Conservation (phyloP, 2,797 vertebrate genomes). For the Allobates femoralis region DNA sequence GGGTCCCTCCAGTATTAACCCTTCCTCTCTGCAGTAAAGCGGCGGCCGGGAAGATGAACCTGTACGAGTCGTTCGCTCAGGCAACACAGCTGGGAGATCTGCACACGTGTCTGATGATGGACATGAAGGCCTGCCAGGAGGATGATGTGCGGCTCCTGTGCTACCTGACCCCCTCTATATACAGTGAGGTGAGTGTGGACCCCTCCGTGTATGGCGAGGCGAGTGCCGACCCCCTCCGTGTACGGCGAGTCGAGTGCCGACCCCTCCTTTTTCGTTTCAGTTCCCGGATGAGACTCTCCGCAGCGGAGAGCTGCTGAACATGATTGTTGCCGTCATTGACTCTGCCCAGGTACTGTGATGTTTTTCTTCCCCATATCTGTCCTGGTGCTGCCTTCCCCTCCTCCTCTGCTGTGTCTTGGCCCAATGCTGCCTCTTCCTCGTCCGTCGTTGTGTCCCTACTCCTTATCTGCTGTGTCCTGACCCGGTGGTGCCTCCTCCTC, state of each 20-base stretch:
- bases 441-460: too few species aligned
- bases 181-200: slow-evolving; percentile 79
- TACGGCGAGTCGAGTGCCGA: too few species aligned
- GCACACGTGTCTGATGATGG: slow-evolving; percentile 98
- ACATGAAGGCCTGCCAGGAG: slow-evolving; percentile 98
- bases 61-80: slow-evolving; percentile 96
- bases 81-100: slow-evolving; percentile 92
- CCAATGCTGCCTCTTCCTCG: too few species aligned
- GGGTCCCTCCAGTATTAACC: neutral
- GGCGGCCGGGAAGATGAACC: slow-evolving; percentile 92
- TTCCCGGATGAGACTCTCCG: slow-evolving; percentile 94
- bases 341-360: slow-evolving; percentile 84
- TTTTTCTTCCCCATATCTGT: too few species aligned
- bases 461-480: too few species aligned
- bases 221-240: too few species aligned
- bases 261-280: slow-evolving; percentile 67
- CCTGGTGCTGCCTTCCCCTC: too few species aligned
- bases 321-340: slow-evolving; percentile 96
- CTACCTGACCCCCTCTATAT: slow-evolving; percentile 96
- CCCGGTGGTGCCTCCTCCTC: too few species aligned
- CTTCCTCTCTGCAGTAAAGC: slow-evolving; percentile 82
- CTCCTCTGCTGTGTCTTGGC: too few species aligned
- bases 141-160: slow-evolving; percentile 92
- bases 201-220: too few species aligned
- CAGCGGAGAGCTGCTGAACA: slow-evolving; percentile 94